Base-by-base conservation (phyloP, 2,797 vertebrate species). In the Streptopelia turtur region DNA sequence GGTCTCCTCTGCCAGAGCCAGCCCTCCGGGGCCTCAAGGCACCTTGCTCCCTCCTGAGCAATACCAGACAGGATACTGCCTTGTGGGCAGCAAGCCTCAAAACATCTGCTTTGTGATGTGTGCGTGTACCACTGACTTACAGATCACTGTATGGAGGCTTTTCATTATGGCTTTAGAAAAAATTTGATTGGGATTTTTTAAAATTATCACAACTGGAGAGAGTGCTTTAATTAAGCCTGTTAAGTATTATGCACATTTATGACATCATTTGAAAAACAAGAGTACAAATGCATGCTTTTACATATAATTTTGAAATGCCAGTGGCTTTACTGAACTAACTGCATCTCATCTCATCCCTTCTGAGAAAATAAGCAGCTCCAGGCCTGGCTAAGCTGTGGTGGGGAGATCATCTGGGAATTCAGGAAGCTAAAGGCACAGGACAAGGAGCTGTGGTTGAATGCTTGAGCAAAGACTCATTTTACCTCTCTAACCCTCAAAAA, bases 321-420 rank as follows among this genome's bases (percentile, higher is more conserved):
- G 31, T 90, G 78, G 37, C 50, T 92, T 87, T 0, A 0, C 69
- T 93, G 82, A 77, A 52, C 50, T 87, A 66, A 77, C 82, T 75
- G 56, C 50, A 45, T 83, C 87, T 86, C 83, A 55, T 56, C 72
- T 72, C 87, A 77, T 75, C 57, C 55, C 30, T 91, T 95, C 79
- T 69, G 89, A 94, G 92, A 81, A 95, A 96, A 95, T 78, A 94
- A 94, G 87, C 89, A 69, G 76, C 83, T 95, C 84, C 64, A 93
- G 89, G 93, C 87, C 90, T 72, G 79, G 89, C 92, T 92, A 72
- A 91, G 43, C 76, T 89, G 89, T 63, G 82, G 91, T 6, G 9
- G 52, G 90, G 78, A 95, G 80, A 75, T 93, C 94, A 95, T 94
- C 64, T 90, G 94, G 90, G 94, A 97, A 97, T 97, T 96, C 95